A percentile compares a stretch with the other conserved stretches of the same genome.
phyloP scores from a whole-genome alignment of 2,113 vertebrate genomes.

The Mesocricetus auratus region DNA sequence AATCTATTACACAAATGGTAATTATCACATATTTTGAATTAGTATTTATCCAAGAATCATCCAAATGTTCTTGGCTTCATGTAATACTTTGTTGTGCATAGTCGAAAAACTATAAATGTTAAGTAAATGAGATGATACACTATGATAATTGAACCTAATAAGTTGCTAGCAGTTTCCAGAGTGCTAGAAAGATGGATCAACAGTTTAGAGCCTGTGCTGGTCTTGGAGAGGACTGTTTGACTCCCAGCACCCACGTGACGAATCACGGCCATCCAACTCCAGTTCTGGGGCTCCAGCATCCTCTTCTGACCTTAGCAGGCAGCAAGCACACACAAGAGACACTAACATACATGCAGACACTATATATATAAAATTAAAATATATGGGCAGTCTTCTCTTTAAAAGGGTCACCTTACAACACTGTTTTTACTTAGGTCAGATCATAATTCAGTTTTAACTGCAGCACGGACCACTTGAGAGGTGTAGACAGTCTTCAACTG shows the following conservation, averaged over 20 bases:
- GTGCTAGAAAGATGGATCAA: not conserved
- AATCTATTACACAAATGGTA: not conserved
- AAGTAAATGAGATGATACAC: not conserved
- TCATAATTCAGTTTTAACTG: not conserved
- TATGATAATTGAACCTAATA: not conserved
- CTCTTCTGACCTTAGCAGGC: not conserved
- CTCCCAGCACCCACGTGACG: not conserved
- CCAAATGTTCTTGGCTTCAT: not conserved
- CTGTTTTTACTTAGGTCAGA: not conserved
- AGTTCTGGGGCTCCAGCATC: not conserved
- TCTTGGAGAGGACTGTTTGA: not conserved
- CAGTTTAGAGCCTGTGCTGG: not conserved
- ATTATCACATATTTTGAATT: not conserved
- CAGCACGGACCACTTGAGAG: not conserved
- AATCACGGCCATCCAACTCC: not conserved
- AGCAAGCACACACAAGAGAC: not conserved
- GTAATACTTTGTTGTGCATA: not conserved
- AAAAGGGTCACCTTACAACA: not conserved
- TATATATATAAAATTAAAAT: not conserved
- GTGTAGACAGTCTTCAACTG: not conserved
- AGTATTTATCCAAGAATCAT: not conserved
- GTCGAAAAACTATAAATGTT: not conserved
- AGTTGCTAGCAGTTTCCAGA: not conserved
- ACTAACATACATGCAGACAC: not conserved
- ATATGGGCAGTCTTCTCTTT: not conserved